Base-by-base conservation (phyloP, 2,888 invertebrate species). In the Latrodectus elegans region DNA sequence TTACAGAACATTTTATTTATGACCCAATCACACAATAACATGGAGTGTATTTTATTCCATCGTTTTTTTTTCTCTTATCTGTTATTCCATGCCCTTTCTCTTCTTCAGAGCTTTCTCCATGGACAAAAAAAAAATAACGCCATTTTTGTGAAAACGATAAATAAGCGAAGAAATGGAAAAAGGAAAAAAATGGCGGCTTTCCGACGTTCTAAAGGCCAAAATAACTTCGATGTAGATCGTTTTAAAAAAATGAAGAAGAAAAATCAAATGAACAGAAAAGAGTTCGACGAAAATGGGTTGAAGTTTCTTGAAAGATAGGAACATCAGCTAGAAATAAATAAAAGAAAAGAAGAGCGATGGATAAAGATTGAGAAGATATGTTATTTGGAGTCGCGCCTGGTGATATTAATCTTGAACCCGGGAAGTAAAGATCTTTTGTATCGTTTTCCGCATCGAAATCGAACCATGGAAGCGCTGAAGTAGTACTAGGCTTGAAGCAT, bases 231-330 rank as follows among this genome's bases (percentile, higher is more conserved):
- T 74, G 72, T 74, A 79, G 64, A 85, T 80, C 68, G 78, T 17
- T 73, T n/a, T 65, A 22, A n/a, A n/a, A 51, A 52, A 71, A 38
- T 12, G 49, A 22, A 52, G 68, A 26, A 17, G 65, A 72, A 65
- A 77, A 65, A 65, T 26, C 71, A 55, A 76, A 73, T 22, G 70
- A 74, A 53, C 64, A 51, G 55, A 71, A 60, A 71, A 65, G 80
- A 65, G 80, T 80, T 80, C 74, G 85, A 86, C 75, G 80, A 86
- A 86, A 86, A 86, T 86, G 80, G 76, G 65, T 86, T 80, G 80
- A 71, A 80, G 72, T 84, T 84, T 84, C 73, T 84, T 67, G 77
- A 77, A 77, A 84, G 67, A 77, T 77, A 72, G 49, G 67, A 53
- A 77, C 65, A 49, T 26, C 64, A 22, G 65, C 17, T 22, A 38